Base-by-base conservation (phyloP, 2,113 vertebrate species). In the Nannobrachium achirus region DNA sequence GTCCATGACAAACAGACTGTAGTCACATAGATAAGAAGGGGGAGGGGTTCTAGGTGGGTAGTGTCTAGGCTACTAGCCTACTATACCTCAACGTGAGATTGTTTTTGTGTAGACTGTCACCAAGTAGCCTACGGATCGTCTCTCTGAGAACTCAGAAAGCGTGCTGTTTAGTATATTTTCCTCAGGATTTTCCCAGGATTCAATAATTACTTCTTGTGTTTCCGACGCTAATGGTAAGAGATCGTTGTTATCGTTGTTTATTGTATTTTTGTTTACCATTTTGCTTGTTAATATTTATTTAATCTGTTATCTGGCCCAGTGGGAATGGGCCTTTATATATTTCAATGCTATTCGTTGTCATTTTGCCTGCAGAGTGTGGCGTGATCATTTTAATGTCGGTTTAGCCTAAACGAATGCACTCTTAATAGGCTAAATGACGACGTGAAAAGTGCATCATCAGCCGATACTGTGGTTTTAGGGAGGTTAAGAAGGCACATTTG, bases 211-310 rank as follows among this genome's bases (percentile, higher is more conserved):
- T 10, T 9, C 51, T 51, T 15, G 11, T 11, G 8, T 58, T 1
- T 16, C 5, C 13, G 46, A 79, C 66, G 33, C 79, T 19, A 53
- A 87, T 88, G 88, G 88, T 91, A 85, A 89, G 89, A 75, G 0
- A 0, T 4, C 11, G 11, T n/a, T n/a, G n/a, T 4, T 15, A 13
- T n/a, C 3, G 0, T 4, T 51, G 20, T 2, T 1, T 0, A 3
- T 1, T 7, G 14, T 0, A 0, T 15, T 13, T 10, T 11, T 33
- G 1, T 11, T 9, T 14, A n/a, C 14, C n/a, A 13, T 56, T 51
- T 0, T 4, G 13, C 3, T 8, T 4, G 0, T 15, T 3, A 8
- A 0, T 4, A 8, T 38, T 8, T n/a, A n/a, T n/a, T n/a, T n/a
- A n/a, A n/a, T n/a, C n/a, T n/a, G n/a, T n/a, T n/a, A n/a, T n/a